phyloP scores from a whole-genome alignment of 2,888 invertebrate species.

The Cylindroiulus punctatus region DNA sequence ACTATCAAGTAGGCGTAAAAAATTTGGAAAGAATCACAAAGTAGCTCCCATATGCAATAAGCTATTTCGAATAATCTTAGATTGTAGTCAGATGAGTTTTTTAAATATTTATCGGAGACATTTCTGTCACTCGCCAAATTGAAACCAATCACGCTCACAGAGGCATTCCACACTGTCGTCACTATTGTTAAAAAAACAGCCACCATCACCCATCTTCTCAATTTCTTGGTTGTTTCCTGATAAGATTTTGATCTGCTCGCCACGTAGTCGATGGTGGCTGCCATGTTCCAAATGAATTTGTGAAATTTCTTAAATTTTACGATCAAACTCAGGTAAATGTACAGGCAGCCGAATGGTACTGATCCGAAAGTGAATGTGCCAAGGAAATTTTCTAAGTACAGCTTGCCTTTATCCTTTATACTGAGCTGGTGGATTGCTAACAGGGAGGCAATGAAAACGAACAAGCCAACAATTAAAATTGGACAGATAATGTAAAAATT shows the following conservation, averaged over 20 bases:
- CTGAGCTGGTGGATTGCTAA: too few species aligned
- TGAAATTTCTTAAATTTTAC: not conserved
- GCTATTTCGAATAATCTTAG: too few species aligned
- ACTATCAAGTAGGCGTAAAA: not conserved
- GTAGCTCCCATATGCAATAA: not conserved
- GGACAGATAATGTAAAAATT: not conserved
- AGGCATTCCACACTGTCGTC: not conserved
- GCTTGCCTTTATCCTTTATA: not conserved
- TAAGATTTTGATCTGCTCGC: not conserved
- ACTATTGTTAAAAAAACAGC: not conserved
- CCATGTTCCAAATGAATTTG: not conserved
- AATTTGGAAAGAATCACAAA: not conserved
- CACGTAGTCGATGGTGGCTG: not conserved
- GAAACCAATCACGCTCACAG: not conserved
- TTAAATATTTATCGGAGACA: not conserved
- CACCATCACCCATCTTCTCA: not conserved
- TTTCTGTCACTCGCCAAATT: not conserved
- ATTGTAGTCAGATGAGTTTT: not conserved
- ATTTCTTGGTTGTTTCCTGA: not conserved
- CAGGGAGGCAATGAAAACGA: too few species aligned
- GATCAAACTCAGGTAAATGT: not conserved
- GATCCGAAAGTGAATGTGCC: not conserved
- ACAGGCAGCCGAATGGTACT: not conserved
- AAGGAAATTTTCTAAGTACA: not conserved
- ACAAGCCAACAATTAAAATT: too few species aligned